These are phyloP conservation scores for Scomber scombrus DNA, from an alignment of 2,113 vertebrate species.

Conservation along the genomic window DNA sequence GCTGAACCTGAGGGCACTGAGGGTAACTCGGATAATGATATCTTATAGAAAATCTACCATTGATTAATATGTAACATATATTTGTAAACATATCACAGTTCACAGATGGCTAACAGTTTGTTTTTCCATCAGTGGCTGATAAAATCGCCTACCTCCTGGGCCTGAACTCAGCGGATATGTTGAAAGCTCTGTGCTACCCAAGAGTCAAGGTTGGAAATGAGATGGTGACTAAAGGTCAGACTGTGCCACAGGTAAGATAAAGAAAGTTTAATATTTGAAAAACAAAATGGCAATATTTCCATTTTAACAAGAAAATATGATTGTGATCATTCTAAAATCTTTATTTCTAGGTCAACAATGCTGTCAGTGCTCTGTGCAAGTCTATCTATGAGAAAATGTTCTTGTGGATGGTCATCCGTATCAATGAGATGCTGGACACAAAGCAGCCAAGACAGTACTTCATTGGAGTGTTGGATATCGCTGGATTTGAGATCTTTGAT, in stretches of 20 bases:
- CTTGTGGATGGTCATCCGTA: conserved; percentile 87
- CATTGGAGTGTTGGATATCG: conserved; percentile 87
- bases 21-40: conserved; percentile 50
- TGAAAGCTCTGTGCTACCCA: conserved; percentile 84
- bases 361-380: conserved; percentile 82
- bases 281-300: too few species aligned
- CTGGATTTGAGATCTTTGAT: conserved; percentile 88
- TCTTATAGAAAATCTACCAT: neutral
- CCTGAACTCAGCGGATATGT: conserved; percentile 86
- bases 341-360: conserved; percentile 79
- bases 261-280: too few species aligned
- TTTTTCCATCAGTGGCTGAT: conserved; percentile 63
- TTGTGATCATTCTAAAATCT: too few species aligned
- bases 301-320: too few species aligned
- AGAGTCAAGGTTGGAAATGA: conserved; percentile 80
- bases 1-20: conserved; percentile 81
- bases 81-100: too few species aligned
- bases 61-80: too few species aligned
- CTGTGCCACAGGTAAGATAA: conserved; percentile 75
- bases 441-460: conserved; percentile 81
- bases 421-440: conserved; percentile 87
- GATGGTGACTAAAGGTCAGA: conserved; percentile 80
- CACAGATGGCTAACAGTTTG: neutral
- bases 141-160: conserved; percentile 85
- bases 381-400: conserved; percentile 88